Evolutionary conservation across 2,888 invertebrate genomes (phyloP).

Genomic region (Eumerus sabulonum): DNA sequence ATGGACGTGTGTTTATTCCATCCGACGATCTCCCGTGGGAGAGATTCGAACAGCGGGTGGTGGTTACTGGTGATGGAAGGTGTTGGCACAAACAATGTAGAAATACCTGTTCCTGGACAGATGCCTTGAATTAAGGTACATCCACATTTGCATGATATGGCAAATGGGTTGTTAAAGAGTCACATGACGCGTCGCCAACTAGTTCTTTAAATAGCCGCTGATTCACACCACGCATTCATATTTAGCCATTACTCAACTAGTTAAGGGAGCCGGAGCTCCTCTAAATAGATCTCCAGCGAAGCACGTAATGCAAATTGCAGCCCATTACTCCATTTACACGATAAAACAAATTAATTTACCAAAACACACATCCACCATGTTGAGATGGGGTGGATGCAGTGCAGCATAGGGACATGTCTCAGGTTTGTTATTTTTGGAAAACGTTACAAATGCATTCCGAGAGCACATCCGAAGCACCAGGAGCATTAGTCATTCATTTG

Average conservation of each 20-base stretch:
- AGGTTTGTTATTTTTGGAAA: conserved; percentile 59
- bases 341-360: conserved; percentile 66
- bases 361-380: conserved; percentile 44
- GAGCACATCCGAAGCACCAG: conserved; percentile 26
- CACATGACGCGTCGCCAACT: too few relatives aligned
- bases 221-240: conserved; percentile 30
- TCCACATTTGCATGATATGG: too few relatives aligned
- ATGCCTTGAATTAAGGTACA: too few relatives aligned
- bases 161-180: too few relatives aligned
- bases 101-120: neutral
- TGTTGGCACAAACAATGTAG: too few relatives aligned
- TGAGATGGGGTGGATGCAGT: conserved; percentile 29
- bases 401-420: conserved; percentile 57
- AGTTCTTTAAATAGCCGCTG: conserved; percentile 3
- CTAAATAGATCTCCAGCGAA: conserved; percentile 49
- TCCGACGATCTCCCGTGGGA: too few relatives aligned
- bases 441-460: conserved; percentile 58
- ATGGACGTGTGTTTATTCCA: conserved; percentile 15
- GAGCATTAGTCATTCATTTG: conserved; percentile 59
- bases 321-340: conserved; percentile 66
- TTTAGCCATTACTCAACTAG: conserved; percentile 32
- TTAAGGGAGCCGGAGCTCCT: conserved; percentile 29
- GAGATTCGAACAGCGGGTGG: neutral
- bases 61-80: too few relatives aligned
- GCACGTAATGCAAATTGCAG: conserved; percentile 59